Evolutionary conservation across 2,113 vertebrate genomes (phyloP), one percentile per base, ranked within the genome.

Genomic region (Miniopterus natalensis): DNA sequence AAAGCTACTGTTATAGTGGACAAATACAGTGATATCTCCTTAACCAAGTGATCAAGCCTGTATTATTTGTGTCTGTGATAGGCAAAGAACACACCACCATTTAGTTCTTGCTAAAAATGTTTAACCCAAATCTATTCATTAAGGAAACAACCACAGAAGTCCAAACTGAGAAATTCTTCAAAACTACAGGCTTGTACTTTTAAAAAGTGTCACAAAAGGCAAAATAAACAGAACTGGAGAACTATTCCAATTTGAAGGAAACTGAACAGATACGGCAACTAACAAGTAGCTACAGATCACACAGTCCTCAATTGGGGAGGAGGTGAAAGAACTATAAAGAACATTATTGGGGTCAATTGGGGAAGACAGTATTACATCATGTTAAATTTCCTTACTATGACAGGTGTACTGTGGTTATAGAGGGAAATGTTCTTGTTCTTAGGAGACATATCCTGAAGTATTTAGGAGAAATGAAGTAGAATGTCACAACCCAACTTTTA

Each of bases 71-170:
- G 36, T 71, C 12, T 95, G 21, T 89, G 51, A 95, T 31, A 2
- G 31, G 57, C 8, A 95, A 89, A 94, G 11, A 86, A 71, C 29
- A 59, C 6, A 80, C 47, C 13, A 91, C 55, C 17, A 65, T 75
- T 70, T 51, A 90, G 68, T 93, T 81, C n/a, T 70, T 84, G 29
- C 36, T 55, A 40, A 87, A 96, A 95, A 92, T 84, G 23, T 61
- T 95, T 79, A 84, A 94, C 12, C 31, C 49, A 29, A 89, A 78
- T 81, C 20, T 79, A 92, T 65, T 85, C 8, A 63, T 21, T 27
- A 51, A 93, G 23, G 55, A 73, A 55, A 51, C 25, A 87, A 84
- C 47, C 27, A 77, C 21, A 73, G 4, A 45, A 93, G 42, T 70
- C 31, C 13, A 92, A 70, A 90, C 0, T 78, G 65, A 63, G 36